Evolutionary conservation across 1,140 invertebrate genomes (phyloP).

Genomic region (Lepidurus packardi): DNA sequence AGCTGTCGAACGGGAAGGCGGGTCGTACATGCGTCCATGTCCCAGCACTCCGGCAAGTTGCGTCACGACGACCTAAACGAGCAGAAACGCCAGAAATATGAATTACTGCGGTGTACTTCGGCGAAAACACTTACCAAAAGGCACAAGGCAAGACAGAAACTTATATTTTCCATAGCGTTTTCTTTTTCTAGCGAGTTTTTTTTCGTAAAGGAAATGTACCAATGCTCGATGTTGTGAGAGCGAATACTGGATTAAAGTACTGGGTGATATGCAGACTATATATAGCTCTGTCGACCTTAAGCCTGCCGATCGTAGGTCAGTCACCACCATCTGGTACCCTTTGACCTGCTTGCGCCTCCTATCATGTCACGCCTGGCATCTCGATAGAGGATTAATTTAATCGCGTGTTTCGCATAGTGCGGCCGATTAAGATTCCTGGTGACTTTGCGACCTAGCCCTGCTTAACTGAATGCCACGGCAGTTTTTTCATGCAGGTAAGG

Average conservation of each 20-base stretch:
- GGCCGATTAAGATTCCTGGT: conserved; percentile 2
- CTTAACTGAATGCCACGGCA: neutral
- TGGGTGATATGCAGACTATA: neutral
- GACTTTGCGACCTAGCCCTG: neutral
- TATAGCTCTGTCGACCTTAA: neutral
- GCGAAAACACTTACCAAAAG: neutral
- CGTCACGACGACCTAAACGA: neutral
- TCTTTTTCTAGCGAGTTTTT: too few species aligned
- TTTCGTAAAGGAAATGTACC: too few species aligned
- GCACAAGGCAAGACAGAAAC: neutral
- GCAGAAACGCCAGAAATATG: neutral
- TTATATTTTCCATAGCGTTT: neutral
- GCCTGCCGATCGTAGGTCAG: neutral
- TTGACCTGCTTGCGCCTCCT: neutral
- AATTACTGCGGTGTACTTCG: neutral
- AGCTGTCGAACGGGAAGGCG: conserved; percentile 55
- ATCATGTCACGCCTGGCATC: neutral
- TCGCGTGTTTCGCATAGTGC: neutral
- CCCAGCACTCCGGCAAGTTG: conserved; percentile 41
- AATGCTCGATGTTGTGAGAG: neutral
- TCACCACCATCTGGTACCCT: neutral
- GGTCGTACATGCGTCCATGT: conserved; percentile 64
- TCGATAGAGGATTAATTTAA: neutral
- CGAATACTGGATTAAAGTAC: neutral
- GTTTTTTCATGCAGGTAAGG: too few species aligned